These are phyloP conservation scores for Geopemphigus sp. DNA, from an alignment of 1,140 invertebrate genomes.

Conservation along the genomic window DNA sequence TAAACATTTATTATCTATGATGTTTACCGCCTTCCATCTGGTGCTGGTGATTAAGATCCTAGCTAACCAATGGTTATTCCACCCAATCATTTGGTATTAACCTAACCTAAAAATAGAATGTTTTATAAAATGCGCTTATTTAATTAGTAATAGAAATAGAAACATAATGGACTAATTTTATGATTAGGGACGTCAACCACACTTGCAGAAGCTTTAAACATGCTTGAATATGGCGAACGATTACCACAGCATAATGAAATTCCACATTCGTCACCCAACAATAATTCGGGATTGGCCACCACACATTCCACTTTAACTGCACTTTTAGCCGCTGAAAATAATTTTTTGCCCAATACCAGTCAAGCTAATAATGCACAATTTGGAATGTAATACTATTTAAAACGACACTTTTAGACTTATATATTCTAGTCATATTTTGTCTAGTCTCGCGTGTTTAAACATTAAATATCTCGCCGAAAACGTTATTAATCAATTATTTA, in stretches of 20 bases:
- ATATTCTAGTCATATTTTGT: slow-evolving; percentile 26
- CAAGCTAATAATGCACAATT: slow-evolving; percentile 30
- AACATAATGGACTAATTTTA: too few relatives aligned
- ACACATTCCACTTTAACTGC: slow-evolving; percentile 45
- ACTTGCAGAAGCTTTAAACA: slow-evolving; percentile 39
- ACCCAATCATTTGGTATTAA: too few relatives aligned
- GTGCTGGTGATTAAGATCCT: too few relatives aligned
- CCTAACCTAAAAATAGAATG: too few relatives aligned
- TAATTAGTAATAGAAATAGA: too few relatives aligned
- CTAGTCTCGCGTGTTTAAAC: slow-evolving; percentile 13
- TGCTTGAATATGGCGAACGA: slow-evolving; percentile 45
- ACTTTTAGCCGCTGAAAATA: slow-evolving; percentile 40
- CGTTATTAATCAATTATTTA: slow-evolving; percentile 1
- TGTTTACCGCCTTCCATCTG: too few relatives aligned
- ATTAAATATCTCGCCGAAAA: background rate
- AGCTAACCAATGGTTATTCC: too few relatives aligned
- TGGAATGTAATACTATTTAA: slow-evolving; percentile 25
- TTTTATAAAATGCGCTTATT: too few relatives aligned
- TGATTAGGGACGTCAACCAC: slow-evolving; percentile 39
- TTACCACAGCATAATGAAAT: slow-evolving; percentile 45
- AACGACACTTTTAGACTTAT: background rate
- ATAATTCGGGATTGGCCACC: slow-evolving; percentile 36
- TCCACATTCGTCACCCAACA: slow-evolving; percentile 34
- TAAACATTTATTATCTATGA: too few relatives aligned
- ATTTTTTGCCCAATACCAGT: slow-evolving; percentile 26